phyloP scores from a whole-genome alignment of 2,888 invertebrate genomes.

The Chymomyza amoena region DNA sequence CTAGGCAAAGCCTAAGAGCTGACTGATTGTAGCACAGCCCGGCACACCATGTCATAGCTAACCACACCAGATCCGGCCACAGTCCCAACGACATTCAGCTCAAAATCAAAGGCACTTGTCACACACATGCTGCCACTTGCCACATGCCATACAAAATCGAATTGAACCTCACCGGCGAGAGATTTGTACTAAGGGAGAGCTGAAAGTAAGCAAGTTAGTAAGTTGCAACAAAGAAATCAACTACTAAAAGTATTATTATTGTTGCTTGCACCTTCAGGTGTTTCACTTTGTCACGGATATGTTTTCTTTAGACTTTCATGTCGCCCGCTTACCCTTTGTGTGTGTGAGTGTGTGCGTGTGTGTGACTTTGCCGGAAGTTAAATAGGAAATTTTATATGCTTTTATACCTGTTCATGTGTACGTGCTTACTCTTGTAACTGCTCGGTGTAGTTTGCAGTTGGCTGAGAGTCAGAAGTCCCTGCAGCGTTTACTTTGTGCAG shows the following conservation, averaged over 20 bases:
- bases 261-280: constrained; percentile 63
- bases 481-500: not conserved
- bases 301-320: constrained; percentile 65
- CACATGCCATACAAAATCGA: constrained; percentile 19
- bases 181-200: constrained; percentile 23
- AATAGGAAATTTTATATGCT: constrained; percentile 73
- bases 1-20: not conserved
- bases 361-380: constrained; percentile 64
- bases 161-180: constrained; percentile 51
- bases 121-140: constrained; percentile 52
- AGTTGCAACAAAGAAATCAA: constrained; percentile 43
- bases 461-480: not conserved
- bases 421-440: not conserved
- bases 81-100: not conserved
- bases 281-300: constrained; percentile 72
- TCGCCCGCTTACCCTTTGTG: constrained; percentile 22
- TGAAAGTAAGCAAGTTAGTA: constrained; percentile 38
- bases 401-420: constrained; percentile 66
- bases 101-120: constrained; percentile 41
- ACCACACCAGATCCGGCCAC: not conserved
- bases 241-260: constrained; percentile 50
- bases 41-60: not conserved
- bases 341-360: constrained; percentile 27
- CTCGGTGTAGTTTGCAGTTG: too few species aligned
- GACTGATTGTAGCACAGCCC: constrained; percentile 10